phyloP scores from a whole-genome alignment of 2,113 vertebrate genomes.

The Sander lucioperca region DNA sequence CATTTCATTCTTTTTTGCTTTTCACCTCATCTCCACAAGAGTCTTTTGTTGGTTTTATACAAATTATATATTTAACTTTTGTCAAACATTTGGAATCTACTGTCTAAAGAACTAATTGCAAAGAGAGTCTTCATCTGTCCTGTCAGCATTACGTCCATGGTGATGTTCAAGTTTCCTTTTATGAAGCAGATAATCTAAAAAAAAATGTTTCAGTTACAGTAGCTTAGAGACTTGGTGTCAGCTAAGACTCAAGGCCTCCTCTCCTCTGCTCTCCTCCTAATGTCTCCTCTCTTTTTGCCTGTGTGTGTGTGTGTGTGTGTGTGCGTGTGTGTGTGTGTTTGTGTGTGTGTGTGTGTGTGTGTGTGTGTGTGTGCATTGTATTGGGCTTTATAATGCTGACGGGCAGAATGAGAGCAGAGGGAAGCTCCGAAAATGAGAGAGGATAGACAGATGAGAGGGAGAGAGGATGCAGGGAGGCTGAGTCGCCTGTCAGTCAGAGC shows the following conservation, averaged over 20 bases:
- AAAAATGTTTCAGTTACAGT: conserved; percentile 60
- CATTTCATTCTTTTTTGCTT: background rate
- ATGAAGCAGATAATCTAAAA: conserved; percentile 39
- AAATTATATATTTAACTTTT: conserved; percentile 26
- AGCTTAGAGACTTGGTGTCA: conserved; percentile 64
- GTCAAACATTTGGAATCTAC: conserved; percentile 32
- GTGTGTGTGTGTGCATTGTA: conserved; percentile 52
- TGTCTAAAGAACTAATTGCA: conserved; percentile 7
- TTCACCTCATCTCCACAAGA: background rate
- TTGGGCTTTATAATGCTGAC: conserved; percentile 78
- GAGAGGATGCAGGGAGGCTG: conserved; percentile 50
- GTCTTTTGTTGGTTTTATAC: conserved; percentile 17
- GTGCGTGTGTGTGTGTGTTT: conserved; percentile 15
- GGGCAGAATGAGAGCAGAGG: conserved; percentile 79
- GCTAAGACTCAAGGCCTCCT: conserved; percentile 58
- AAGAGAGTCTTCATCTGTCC: conserved; percentile 32
- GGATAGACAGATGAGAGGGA: conserved; percentile 51
- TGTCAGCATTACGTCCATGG: conserved; percentile 38
- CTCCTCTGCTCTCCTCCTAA: conserved; percentile 42
- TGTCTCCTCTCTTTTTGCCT: conserved; percentile 39
- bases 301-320: conserved; percentile 5
- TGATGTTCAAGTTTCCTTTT: conserved; percentile 39
- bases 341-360: conserved; percentile 25
- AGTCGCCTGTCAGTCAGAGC: conserved; percentile 63
- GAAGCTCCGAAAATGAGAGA: conserved; percentile 67